phyloP scores from a whole-genome alignment of 2,888 invertebrate genomes.

The Rhamphomyia laevipes region DNA sequence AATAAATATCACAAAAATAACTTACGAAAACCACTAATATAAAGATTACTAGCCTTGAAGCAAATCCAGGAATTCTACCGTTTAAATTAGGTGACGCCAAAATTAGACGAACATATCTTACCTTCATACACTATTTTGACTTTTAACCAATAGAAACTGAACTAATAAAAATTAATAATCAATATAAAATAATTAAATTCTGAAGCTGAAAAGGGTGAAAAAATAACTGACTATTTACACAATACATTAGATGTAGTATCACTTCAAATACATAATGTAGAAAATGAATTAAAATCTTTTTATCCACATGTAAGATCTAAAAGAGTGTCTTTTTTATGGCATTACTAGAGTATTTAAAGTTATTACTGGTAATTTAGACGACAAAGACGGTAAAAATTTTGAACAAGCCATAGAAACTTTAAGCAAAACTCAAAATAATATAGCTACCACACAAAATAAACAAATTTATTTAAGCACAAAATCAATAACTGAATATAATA shows the following conservation, averaged over 20 bases:
- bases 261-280: no score
- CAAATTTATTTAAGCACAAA: neutral
- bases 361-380: neutral
- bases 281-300: no score
- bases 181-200: neutral
- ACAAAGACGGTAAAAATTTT: neutral
- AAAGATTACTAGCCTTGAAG: neutral
- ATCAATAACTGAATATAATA: neutral
- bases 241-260: no score
- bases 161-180: neutral
- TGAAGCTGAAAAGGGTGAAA: neutral
- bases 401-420: no score
- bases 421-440: neutral
- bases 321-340: neutral
- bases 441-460: neutral
- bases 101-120: neutral
- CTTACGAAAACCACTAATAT: conserved; percentile 2
- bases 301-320: no score
- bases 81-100: neutral
- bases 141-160: neutral
- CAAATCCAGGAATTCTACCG: no score
- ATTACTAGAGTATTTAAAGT: neutral
- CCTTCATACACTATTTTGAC: neutral
- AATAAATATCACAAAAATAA: conserved; percentile 6
- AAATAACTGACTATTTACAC: no score